Percentiles rank a stretch among this genome's conserved stretches.
Evolutionary conservation across 2,888 invertebrate species (phyloP).

Genomic region (Orthosia cruda): DNA sequence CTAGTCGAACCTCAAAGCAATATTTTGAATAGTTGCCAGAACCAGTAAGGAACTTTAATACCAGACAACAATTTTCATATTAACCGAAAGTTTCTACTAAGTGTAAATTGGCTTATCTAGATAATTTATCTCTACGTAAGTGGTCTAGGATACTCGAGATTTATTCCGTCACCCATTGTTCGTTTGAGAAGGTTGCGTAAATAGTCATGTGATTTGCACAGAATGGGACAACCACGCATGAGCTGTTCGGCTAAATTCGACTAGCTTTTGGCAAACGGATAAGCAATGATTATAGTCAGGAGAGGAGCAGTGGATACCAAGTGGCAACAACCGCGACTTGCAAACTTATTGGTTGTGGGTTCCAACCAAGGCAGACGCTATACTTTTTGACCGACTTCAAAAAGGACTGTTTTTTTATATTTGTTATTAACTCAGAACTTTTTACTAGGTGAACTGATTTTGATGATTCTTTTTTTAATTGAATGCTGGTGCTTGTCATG

Average conservation of each 20-base stretch:
- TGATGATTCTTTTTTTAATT: too few species aligned
- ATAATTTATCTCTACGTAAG: slow-evolving; percentile 56
- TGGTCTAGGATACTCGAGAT: slow-evolving; percentile 66
- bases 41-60: not conserved
- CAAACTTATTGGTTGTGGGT: too few species aligned
- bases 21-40: not conserved
- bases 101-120: slow-evolving; percentile 53
- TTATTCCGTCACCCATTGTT: slow-evolving; percentile 78
- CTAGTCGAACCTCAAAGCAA: not conserved
- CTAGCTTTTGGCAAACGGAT: slow-evolving; percentile 50
- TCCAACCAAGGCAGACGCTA: too few species aligned
- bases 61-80: slow-evolving; percentile 22
- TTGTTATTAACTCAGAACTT: too few species aligned
- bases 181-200: slow-evolving; percentile 76
- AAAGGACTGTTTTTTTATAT: too few species aligned
- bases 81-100: slow-evolving; percentile 39
- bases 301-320: too few species aligned
- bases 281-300: slow-evolving; percentile 42
- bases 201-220: slow-evolving; percentile 70
- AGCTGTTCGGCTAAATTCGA: slow-evolving; percentile 51
- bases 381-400: too few species aligned
- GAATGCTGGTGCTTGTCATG: too few species aligned
- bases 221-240: slow-evolving; percentile 64
- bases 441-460: too few species aligned
- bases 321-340: too few species aligned